A percentile compares a stretch with the other conserved stretches of the same genome.
phyloP scores from a whole-genome alignment of 1,140 invertebrate genomes.

The Cyclina sinensis region DNA sequence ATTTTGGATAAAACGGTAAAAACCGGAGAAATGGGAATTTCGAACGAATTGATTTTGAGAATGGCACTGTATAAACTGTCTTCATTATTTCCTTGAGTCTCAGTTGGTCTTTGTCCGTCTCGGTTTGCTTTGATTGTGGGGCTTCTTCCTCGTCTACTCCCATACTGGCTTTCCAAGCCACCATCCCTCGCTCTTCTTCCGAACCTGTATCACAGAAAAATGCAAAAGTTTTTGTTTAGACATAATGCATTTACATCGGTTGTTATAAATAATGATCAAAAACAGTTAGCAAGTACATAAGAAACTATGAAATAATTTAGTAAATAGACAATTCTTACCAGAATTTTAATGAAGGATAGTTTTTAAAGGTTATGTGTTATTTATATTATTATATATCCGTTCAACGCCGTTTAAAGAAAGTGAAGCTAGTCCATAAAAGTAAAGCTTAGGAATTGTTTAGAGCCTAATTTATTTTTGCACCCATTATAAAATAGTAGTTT shows the following conservation, averaged over 20 bases:
- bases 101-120: not conserved
- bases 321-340: too few species aligned
- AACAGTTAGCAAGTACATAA: not conserved
- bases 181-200: conserved; percentile 25
- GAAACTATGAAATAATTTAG: too few species aligned
- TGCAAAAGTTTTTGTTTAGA: conserved; percentile 18
- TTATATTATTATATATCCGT: too few species aligned
- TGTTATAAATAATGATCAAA: not conserved
- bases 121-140: not conserved
- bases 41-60: not conserved
- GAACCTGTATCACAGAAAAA: too few species aligned
- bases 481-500: too few species aligned
- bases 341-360: too few species aligned
- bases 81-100: conserved; percentile 17
- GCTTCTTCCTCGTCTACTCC: not conserved
- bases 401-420: too few species aligned
- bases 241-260: not conserved
- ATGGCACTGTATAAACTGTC: conserved; percentile 40
- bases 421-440: too few species aligned
- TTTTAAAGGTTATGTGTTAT: too few species aligned
- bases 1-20: conserved; percentile 37
- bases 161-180: conserved; percentile 18
- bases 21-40: not conserved
- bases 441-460: too few species aligned
- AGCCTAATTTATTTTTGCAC: too few species aligned